Evolutionary conservation across 2,113 vertebrate genomes (phyloP), one percentile per base, ranked within the genome.

Genomic region (Misgurnus anguillicaudatus): DNA sequence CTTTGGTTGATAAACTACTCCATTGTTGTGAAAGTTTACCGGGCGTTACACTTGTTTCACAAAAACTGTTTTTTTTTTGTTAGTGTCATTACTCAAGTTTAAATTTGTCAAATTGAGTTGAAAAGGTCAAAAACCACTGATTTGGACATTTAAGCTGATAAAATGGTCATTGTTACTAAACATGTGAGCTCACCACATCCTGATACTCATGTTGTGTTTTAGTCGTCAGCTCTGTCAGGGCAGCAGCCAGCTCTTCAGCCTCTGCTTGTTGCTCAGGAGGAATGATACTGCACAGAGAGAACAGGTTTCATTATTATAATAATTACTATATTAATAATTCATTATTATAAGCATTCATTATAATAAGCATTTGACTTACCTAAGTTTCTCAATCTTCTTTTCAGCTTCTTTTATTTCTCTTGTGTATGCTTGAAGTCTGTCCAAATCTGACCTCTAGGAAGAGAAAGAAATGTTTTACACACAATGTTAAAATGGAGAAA

Each of bases 231-330:
- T 96, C 94, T 38, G 93, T 89, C 51, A 98, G 91, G 2, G 88
- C 89, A 0, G 93, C 90, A 0, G 92, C 95, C 71, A 98, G 90
- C 58, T 96, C 94, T 74, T 91, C 93, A 24, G 95, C 95, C 82
- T 99, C 97, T 0, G 91, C 95, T 84, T 98, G 94, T 74, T 98
- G 95, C 79, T 97, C 97, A 3, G 89, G 94, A 6, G 97, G 97
- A 64, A 98, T 88, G 0, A 92, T 96, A 66, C 97, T 98, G 79
- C 61, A 84, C 5, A 6, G 16, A 6, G 42, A 62, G 73, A 75
- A 68, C 72, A 14, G 1, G 2, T 13, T 5, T 7, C 9, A 4
- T 39, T 41, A 31, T 31, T 1, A 31, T 31, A 31, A 31, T 31
- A 31, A 31, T 31, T 31, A 31, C 3, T 31, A 31, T 31, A 31